Percentiles rank a stretch among this genome's conserved stretches.
Conservation (phyloP, 1,140 invertebrate species). For the Tigriopus japonicus region DNA sequence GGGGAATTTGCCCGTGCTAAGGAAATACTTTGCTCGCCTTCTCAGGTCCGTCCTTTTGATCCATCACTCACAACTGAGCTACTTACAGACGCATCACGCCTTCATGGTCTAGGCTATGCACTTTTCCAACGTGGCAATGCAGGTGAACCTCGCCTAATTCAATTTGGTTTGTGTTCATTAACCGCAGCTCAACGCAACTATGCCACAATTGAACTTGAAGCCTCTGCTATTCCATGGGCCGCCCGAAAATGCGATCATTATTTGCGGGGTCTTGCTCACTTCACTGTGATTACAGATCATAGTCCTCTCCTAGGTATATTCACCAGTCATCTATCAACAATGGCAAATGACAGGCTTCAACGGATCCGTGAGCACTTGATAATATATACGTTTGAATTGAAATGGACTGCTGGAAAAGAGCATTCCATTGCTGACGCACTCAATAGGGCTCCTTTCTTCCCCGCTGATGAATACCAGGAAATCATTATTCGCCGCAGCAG, state of each 20-base stretch:
- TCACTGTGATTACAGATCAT: not conserved
- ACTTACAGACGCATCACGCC: not conserved
- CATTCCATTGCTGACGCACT: not conserved
- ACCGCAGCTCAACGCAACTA: not conserved
- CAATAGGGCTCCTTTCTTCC: not conserved
- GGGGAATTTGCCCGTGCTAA: not conserved
- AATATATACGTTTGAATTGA: not conserved
- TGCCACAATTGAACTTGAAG: too few relatives aligned
- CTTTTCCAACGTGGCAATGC: not conserved
- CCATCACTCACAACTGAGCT: not conserved
- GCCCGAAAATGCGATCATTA: not conserved
- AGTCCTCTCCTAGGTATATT: not conserved
- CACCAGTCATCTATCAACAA: not conserved
- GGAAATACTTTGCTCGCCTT: not conserved
- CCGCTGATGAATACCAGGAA: too few relatives aligned
- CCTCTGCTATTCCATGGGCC: not conserved
- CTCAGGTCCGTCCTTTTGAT: not conserved
- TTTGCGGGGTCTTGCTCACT: not conserved
- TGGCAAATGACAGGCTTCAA: not conserved
- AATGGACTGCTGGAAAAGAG: not conserved
- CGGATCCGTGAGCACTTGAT: not conserved
- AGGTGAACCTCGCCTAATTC: not conserved
- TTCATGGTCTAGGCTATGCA: not conserved
- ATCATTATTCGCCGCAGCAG: too few relatives aligned
- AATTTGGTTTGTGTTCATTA: not conserved